A percentile compares a stretch with the other conserved stretches of the same genome.
phyloP scores from a whole-genome alignment of 2,113 vertebrate species.

The Oenanthe oenanthe region DNA sequence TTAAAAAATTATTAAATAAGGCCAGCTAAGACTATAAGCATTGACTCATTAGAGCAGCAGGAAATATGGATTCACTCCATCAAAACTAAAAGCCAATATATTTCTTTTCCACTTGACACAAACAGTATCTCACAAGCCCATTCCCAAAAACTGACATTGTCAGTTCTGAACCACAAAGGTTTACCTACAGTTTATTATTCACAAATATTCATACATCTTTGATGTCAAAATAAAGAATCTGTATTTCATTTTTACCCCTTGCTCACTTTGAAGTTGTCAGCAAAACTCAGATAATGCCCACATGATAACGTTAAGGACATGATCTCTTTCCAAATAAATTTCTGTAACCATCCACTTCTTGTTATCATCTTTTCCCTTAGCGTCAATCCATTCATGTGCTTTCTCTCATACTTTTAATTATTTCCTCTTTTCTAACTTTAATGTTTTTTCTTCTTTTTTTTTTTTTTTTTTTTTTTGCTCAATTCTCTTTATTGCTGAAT shows the following conservation, averaged over 20 bases:
- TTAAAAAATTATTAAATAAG: not conserved
- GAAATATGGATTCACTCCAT: not conserved
- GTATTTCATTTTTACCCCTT: not conserved
- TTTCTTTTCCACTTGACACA: not conserved
- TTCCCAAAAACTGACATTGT: rapidly evolving
- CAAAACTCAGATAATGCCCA: not conserved
- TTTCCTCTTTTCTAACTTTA: not conserved
- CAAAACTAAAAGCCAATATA: not conserved
- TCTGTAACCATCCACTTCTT: not conserved
- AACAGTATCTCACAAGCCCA: not conserved
- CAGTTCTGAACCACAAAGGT: not conserved
- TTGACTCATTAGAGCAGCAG: not conserved
- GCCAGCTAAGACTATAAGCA: not conserved
- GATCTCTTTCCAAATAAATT: not conserved
- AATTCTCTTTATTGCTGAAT: not conserved
- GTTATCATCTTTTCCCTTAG: not conserved
- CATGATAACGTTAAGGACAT: not conserved
- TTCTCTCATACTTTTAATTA: not conserved
- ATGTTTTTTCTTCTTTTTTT: not conserved
- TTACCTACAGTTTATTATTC: not conserved
- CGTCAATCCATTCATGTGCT: not conserved
- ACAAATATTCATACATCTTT: not conserved
- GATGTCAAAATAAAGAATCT: not conserved
- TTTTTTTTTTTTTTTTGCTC: not conserved
- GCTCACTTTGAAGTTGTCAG: not conserved